A percentile compares a stretch with the other conserved stretches of the same genome.
phyloP scores from a whole-genome alignment of 1,140 invertebrate species.

The Psilanteris sp. region DNA sequence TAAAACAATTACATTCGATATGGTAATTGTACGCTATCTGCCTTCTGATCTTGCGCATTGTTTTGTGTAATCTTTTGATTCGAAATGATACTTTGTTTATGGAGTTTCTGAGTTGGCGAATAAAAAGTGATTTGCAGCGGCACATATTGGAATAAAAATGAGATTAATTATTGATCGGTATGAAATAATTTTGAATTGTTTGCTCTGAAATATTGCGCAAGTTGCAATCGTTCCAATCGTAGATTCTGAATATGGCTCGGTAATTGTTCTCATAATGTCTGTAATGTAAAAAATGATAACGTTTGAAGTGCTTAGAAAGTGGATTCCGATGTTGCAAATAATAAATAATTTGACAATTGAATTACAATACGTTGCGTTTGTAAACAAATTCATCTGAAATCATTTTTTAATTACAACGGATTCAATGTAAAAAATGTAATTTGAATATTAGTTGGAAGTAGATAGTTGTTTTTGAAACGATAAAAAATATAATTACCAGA shows the following conservation, averaged over 20 bases:
- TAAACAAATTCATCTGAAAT: no score
- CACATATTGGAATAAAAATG: conserved; percentile 13
- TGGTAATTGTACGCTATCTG: no score
- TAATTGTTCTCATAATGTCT: conserved; percentile 38
- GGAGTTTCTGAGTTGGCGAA: background rate
- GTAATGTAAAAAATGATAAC: conserved; percentile 15
- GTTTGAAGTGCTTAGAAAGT: conserved; percentile 41
- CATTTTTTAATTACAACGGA: no score
- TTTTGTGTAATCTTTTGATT: no score
- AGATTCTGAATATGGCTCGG: conserved; percentile 23
- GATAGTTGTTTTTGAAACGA: no score
- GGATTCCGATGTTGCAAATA: conserved; percentile 5
- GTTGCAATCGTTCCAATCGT: conserved; percentile 25
- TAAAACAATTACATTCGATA: no score
- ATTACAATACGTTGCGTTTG: no score
- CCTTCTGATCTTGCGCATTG: no score
- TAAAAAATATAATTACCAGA: no score
- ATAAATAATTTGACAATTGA: conserved; percentile 12
- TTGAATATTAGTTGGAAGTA: no score
- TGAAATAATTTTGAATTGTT: conserved; percentile 46
- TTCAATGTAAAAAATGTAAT: no score
- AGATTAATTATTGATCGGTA: conserved; percentile 29
- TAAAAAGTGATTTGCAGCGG: conserved; percentile 1
- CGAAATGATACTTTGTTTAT: no score
- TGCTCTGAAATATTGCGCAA: conserved; percentile 22